These are phyloP conservation scores for Heliconius sara DNA, from an alignment of 2,888 invertebrate species.

Conservation along the genomic window DNA sequence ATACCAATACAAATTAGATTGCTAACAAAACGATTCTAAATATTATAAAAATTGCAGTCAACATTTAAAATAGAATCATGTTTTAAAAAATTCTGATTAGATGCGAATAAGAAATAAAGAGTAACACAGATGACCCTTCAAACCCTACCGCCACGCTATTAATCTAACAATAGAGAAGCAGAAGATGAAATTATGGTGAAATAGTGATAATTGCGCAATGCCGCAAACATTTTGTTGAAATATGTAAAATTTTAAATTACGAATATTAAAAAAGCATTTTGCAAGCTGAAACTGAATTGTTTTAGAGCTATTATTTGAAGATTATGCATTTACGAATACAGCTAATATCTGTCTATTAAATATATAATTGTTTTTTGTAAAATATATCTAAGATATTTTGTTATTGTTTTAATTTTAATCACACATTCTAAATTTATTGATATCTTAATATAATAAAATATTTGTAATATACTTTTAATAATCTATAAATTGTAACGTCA, in stretches of 20 bases:
- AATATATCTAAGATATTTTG: neutral
- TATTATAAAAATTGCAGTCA: neutral
- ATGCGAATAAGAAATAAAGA: conserved; percentile 38
- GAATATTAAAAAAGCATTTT: neutral
- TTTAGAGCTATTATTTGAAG: neutral
- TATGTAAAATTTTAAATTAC: neutral
- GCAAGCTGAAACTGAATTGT: neutral
- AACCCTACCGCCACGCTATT: conserved; percentile 57
- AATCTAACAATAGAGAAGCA: conserved; percentile 49
- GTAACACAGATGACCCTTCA: conserved; percentile 45
- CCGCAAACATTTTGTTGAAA: neutral
- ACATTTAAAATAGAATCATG: neutral
- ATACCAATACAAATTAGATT: conserved; percentile 28
- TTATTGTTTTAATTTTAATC: neutral
- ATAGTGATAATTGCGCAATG: conserved; percentile 41
- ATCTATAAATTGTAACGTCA: conserved; percentile 1
- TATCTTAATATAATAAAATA: neutral
- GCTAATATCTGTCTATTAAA: neutral
- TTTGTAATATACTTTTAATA: conserved; percentile 4
- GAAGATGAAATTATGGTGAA: conserved; percentile 55
- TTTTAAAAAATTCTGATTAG: neutral
- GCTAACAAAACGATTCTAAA: conserved; percentile 1
- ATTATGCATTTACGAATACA: conserved; percentile 20
- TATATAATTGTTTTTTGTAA: neutral
- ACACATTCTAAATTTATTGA: neutral